Evolutionary conservation across 2,797 vertebrate genomes (phyloP).

Genomic region (Nannoperca australis): DNA sequence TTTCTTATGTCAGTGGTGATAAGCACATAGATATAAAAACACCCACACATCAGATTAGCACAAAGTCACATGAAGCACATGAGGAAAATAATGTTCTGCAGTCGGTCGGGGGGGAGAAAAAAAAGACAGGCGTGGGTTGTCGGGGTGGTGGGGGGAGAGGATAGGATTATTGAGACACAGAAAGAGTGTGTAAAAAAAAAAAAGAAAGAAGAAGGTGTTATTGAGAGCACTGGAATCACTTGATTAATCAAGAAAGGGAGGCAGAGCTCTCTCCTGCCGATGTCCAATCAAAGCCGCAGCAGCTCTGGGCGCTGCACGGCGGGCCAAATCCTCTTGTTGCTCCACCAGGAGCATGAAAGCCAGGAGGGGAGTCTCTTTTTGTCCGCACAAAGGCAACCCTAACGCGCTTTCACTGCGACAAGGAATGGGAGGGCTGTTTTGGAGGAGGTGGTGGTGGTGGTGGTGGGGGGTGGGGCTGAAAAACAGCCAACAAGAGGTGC

Average conservation of each 20-base stretch:
- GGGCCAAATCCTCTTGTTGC: constrained; percentile 88
- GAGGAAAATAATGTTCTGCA: constrained; percentile 34
- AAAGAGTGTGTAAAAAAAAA: constrained; percentile 60
- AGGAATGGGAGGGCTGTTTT: constrained; percentile 86
- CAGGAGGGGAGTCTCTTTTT: constrained; percentile 86
- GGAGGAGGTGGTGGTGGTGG: too few relatives aligned
- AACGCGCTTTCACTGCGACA: constrained; percentile 87
- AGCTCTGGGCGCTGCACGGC: constrained; percentile 73
- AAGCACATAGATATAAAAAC: constrained; percentile 46
- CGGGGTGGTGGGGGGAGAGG: background rate
- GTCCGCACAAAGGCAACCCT: constrained; percentile 86
- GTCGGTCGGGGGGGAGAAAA: background rate
- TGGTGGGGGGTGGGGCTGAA: constrained; percentile 68
- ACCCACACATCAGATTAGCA: constrained; percentile 63
- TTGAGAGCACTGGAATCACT: constrained; percentile 85
- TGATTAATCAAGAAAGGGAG: constrained; percentile 86
- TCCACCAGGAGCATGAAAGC: constrained; percentile 85
- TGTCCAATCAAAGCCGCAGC: constrained; percentile 85
- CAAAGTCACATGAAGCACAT: constrained; percentile 45
- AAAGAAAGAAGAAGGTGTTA: constrained; percentile 70
- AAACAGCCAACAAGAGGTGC: constrained; percentile 89
- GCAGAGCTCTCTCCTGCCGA: constrained; percentile 81
- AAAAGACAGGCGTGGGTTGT: constrained; percentile 35
- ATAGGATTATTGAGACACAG: constrained; percentile 69
- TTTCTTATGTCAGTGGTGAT: constrained; percentile 48